Evolutionary conservation across 2,113 vertebrate genomes (phyloP).

Genomic region (Austrofundulus limnaeus): DNA sequence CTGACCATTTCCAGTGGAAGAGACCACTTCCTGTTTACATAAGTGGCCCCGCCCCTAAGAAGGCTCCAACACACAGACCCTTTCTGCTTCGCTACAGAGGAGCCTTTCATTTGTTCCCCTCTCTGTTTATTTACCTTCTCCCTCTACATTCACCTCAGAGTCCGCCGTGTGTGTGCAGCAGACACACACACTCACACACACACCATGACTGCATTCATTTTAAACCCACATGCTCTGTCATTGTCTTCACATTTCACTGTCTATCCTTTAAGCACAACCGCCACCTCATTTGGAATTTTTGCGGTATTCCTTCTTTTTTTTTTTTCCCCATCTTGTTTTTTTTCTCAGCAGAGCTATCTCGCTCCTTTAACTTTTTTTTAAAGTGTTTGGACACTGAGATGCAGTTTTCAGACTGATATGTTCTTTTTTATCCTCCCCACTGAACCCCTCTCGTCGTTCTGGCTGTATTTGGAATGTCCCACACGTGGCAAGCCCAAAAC

Average conservation of each 20-base stretch:
- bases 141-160: slow-evolving; percentile 59
- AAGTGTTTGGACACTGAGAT: slow-evolving; percentile 21
- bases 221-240: slow-evolving; percentile 49
- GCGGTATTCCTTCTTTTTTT: slow-evolving; percentile 9
- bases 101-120: slow-evolving; percentile 65
- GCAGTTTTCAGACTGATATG: slow-evolving; percentile 1
- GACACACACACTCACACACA: slow-evolving; percentile 3
- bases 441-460: slow-evolving; percentile 57
- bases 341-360: not conserved
- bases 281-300: slow-evolving; percentile 7
- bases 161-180: slow-evolving; percentile 27
- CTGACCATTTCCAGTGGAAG: slow-evolving; percentile 53
- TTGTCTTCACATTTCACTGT: slow-evolving; percentile 33
- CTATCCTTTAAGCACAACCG: slow-evolving; percentile 16
- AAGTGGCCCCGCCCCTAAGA: slow-evolving; percentile 47
- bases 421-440: slow-evolving; percentile 29
- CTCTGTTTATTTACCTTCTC: slow-evolving; percentile 65
- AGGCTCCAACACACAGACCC: slow-evolving; percentile 72
- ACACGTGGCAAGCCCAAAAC: slow-evolving; percentile 76
- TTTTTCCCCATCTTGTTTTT: slow-evolving; percentile 13
- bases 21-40: slow-evolving; percentile 82
- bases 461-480: slow-evolving; percentile 77
- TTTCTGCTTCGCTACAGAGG: slow-evolving; percentile 63
- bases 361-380: slow-evolving; percentile 1
- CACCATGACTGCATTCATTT: slow-evolving; percentile 27